Conservation (phyloP, 2,797 vertebrate species). For the Eulemur coronatus region DNA sequence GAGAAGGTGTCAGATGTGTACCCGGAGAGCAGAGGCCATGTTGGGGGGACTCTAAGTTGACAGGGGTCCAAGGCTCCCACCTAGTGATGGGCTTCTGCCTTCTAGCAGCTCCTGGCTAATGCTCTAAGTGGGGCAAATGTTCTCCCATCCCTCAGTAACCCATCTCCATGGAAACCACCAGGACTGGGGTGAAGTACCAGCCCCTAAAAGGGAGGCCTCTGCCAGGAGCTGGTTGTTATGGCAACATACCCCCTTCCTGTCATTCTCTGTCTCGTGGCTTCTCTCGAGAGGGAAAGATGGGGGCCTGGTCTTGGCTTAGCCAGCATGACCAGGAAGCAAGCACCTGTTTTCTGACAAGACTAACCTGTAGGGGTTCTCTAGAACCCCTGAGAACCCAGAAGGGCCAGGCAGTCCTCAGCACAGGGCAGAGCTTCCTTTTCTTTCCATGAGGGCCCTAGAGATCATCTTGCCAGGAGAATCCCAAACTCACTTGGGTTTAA, state of each 20-base stretch:
- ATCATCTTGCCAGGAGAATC: neutral
- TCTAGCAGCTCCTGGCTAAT: constrained; percentile 58
- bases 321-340: constrained; percentile 61
- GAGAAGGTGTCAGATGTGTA: constrained; percentile 62
- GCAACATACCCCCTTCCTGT: constrained; percentile 65
- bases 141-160: constrained; percentile 63
- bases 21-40: constrained; percentile 45
- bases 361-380: neutral
- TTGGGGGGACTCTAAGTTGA: neutral
- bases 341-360: constrained; percentile 32
- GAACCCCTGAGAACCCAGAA: neutral
- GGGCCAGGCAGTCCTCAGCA: neutral
- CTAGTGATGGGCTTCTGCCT: constrained; percentile 47
- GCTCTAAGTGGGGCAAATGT: constrained; percentile 62
- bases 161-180: constrained; percentile 79
- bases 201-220: constrained; percentile 76
- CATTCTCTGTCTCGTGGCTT: constrained; percentile 66
- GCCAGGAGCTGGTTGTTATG: constrained; percentile 78
- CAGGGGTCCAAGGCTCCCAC: constrained; percentile 52
- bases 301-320: constrained; percentile 41
- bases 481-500: neutral
- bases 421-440: neutral
- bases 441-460: neutral
- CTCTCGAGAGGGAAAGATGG: constrained; percentile 56
- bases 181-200: constrained; percentile 75